Evolutionary conservation across 2,888 invertebrate genomes (phyloP).

Genomic region (Pterobdella sp.): DNA sequence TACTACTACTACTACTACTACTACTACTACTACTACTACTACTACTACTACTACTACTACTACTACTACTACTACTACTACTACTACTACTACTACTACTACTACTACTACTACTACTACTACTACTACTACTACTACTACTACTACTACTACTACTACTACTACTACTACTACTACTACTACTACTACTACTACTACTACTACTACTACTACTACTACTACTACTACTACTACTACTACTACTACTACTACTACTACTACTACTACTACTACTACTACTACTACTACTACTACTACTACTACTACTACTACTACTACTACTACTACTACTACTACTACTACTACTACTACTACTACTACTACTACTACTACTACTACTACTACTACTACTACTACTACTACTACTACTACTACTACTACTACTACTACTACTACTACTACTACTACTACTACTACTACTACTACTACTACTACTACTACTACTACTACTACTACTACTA

Average conservation of each 20-base stretch:
- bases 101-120: slow-evolving; percentile 14
- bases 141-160: slow-evolving; percentile 12
- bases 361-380: slow-evolving; percentile 25
- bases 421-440: slow-evolving; percentile 2
- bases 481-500: slow-evolving; percentile 21
- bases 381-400: slow-evolving; percentile 15
- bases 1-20: slow-evolving; percentile 9
- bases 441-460: slow-evolving; percentile 16
- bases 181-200: slow-evolving; percentile 25
- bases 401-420: neutral
- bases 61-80: neutral
- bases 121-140: neutral
- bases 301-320: slow-evolving; percentile 5
- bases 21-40: slow-evolving; percentile 27
- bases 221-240: slow-evolving; percentile 5
- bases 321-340: slow-evolving; percentile 11
- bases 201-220: slow-evolving; percentile 15
- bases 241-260: slow-evolving; percentile 11
- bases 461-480: slow-evolving; percentile 22
- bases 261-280: slow-evolving; percentile 24
- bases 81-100: slow-evolving; percentile 2
- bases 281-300: slow-evolving; percentile 20
- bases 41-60: slow-evolving; percentile 20
- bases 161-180: slow-evolving; percentile 12
- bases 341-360: slow-evolving; percentile 12